Percentiles rank a stretch among this genome's conserved stretches.
phyloP scores from a whole-genome alignment of 2,113 vertebrate genomes.

The Galeopterus variegatus region DNA sequence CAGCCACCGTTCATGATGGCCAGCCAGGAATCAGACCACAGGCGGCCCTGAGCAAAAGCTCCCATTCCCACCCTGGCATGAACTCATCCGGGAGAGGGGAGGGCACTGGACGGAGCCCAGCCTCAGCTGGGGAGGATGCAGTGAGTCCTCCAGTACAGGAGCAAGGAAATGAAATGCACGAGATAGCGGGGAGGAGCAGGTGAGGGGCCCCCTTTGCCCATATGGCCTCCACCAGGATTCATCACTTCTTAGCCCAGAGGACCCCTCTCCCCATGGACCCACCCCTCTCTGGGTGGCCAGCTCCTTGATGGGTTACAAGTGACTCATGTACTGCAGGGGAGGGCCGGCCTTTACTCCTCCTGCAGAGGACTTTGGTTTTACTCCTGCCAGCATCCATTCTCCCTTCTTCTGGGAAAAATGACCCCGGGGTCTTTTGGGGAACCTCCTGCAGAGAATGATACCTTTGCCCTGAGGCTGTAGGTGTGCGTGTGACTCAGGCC shows the following conservation, averaged over 20 bases:
- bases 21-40: neutral
- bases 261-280: neutral
- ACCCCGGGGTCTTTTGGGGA: neutral
- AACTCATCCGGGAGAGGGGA: neutral
- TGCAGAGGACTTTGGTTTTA: neutral
- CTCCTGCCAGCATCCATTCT: neutral
- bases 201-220: neutral
- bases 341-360: fast-evolving
- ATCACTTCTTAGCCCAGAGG: neutral
- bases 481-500: neutral
- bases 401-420: neutral
- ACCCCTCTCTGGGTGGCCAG: neutral
- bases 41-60: neutral
- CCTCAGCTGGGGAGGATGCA: neutral
- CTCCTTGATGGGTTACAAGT: neutral
- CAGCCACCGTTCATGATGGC: fast-evolving
- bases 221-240: neutral
- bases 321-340: neutral
- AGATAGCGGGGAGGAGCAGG: neutral
- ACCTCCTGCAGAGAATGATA: neutral
- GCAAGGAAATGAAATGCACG: neutral
- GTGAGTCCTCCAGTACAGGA: neutral
- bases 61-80: neutral
- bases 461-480: neutral
- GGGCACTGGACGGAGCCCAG: neutral